Percentiles rank a stretch among this genome's conserved stretches.
Evolutionary conservation across 2,113 vertebrate genomes (phyloP).

Genomic region (Recurvirostra avosetta): DNA sequence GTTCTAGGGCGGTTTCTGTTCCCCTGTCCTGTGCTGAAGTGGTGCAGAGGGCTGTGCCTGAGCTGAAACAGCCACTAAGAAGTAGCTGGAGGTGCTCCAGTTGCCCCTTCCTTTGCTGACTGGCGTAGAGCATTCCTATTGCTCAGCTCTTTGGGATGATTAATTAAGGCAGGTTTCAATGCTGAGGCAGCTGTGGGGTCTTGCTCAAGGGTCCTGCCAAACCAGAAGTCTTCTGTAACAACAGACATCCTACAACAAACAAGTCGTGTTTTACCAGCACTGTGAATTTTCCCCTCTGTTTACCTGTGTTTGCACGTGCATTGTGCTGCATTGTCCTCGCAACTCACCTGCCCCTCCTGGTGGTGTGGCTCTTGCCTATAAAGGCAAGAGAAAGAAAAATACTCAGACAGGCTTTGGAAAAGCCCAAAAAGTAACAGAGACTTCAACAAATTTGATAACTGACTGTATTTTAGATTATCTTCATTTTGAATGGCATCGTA

Average conservation of each 20-base stretch:
- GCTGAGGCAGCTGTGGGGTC: neutral
- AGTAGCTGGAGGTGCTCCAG: neutral
- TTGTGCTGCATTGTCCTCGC: neutral
- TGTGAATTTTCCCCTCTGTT: neutral
- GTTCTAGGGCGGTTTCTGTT: neutral
- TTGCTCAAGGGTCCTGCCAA: neutral
- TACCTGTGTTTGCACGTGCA: neutral
- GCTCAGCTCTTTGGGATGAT: neutral
- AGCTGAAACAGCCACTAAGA: neutral
- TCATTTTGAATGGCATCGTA: neutral
- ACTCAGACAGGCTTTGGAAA: neutral
- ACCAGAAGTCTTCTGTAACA: neutral
- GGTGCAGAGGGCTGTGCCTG: neutral
- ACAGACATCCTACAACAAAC: neutral
- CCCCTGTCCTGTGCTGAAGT: neutral
- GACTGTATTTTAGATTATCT: neutral
- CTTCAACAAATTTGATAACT: neutral
- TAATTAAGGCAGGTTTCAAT: neutral
- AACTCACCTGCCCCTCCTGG: neutral
- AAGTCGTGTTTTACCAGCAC: neutral
- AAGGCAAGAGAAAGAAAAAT: neutral
- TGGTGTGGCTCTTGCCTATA: neutral
- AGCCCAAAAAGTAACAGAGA: neutral
- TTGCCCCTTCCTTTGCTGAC: neutral
- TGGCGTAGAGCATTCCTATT: neutral